Base-by-base conservation (phyloP, 2,888 invertebrate species). In the Torymus aiolomorphi region DNA sequence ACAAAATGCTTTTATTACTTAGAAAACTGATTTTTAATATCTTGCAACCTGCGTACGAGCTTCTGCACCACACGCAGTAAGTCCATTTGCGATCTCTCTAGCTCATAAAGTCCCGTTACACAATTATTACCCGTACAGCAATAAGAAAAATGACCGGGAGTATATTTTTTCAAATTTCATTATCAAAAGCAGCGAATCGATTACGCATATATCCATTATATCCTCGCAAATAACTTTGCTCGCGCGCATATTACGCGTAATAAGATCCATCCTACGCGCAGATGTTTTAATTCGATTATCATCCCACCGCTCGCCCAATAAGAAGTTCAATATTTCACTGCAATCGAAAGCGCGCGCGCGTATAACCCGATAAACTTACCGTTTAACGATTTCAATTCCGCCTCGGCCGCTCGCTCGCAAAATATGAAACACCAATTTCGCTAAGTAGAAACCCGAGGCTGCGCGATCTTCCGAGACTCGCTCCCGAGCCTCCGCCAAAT, bases 311-410 rank as follows among this genome's bases (percentile, higher is more conserved):
- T 42, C 42, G 8, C 14, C 11, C 57, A 69, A 69, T 57, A 63
- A 72, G 56, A 59, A 52, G n/a, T 51, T 51, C 69, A 18, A 71
- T 71, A 65, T 73, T 73, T 73, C 75, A 61, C 52, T 54, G 71
- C 24, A 24, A 76, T 67, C 67, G 76, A 65, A 59, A n/a, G 31
- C 31, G n/a, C 52, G 62, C 10, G 14, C 1, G 24, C 10, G 54
- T 63, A 67, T 67, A 31, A 63, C 61, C 62, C 80, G 72, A 80
- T 80, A 80, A 80, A 80, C 61, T 76, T 62, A 31, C 51, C 69
- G 69, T 31, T 76, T 75, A 80, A 80, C 76, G 73, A 80, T 80
- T 80, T 76, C 73, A 80, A 80, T 80, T 80, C 69, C 69, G 16
- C 24, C 49, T 13, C 12, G 12, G 61, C 16, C 0, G 61, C 54